Evolutionary conservation across 2,113 vertebrate genomes (phyloP).

Genomic region (Mesembrinibis cayennensis): DNA sequence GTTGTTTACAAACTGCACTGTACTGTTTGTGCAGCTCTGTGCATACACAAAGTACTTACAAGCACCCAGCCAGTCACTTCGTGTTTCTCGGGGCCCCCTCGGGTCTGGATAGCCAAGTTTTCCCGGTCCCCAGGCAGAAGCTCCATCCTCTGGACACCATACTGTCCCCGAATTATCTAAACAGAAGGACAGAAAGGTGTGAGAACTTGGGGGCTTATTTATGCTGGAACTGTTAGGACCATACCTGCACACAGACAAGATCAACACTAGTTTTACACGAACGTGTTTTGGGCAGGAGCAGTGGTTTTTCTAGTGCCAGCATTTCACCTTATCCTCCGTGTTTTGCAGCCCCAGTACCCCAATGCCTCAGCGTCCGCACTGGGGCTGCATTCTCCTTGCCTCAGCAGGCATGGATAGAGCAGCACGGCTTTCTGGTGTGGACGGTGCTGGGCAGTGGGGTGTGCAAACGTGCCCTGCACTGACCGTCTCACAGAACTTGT

Average conservation of each 20-base stretch:
- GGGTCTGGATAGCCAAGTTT: slow-evolving; percentile 91
- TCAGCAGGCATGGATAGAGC: background rate
- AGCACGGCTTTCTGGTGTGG: background rate
- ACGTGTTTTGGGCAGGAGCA: background rate
- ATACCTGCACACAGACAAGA: background rate
- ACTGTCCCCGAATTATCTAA: slow-evolving; percentile 71
- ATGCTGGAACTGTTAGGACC: background rate
- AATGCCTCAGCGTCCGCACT: accelerated
- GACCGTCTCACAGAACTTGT: background rate
- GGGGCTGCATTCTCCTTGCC: background rate
- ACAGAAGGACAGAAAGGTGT: background rate
- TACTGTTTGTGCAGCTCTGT: background rate
- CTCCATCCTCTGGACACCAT: slow-evolving; percentile 78
- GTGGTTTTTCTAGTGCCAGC: background rate
- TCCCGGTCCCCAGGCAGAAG: slow-evolving; percentile 90
- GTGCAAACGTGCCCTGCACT: background rate
- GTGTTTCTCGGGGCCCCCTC: slow-evolving; percentile 93
- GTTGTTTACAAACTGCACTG: background rate
- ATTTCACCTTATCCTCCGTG: accelerated
- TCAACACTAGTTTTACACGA: background rate
- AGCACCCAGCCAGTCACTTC: slow-evolving; percentile 96
- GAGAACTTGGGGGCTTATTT: background rate
- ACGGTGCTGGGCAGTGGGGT: background rate
- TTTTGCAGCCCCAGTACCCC: background rate
- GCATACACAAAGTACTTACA: slow-evolving; percentile 68